Evolutionary conservation across 2,888 invertebrate genomes (phyloP), one percentile per base, ranked within the genome.

Genomic region (Hydroisotoma schaefferi): DNA sequence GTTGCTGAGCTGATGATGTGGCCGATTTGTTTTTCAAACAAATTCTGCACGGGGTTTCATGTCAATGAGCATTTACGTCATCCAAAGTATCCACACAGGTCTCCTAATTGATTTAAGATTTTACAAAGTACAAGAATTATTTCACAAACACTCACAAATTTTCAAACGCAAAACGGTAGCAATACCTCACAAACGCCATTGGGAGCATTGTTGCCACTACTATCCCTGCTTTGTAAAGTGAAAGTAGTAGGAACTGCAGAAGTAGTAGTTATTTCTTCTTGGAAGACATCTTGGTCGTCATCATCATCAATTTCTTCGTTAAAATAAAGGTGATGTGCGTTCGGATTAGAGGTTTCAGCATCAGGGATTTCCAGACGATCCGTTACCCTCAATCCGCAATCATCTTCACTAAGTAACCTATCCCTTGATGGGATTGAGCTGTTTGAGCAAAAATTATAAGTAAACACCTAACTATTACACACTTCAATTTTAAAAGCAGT

Each of bases 401-500:
- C 61, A 56, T 68, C 68, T 46, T 52, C 46, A 44, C 52, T 58
- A 51, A 61, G 57, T n/a, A 61, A 57, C 40, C 59, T 65, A 55
- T 68, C 62, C 48, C 60, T 57, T 37, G 65, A 66, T 48, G 67
- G 69, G 46, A 69, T 69, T 63, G 69, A 69, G 60, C 69, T 69
- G 28, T 29, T 33, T 20, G 12, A 55, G 28, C 26, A 47, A n/a
- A n/a, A n/a, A 61, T 27, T 20, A 40, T 52, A 23, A 49, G 15
- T 22, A 27, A 27, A 37, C 6, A 29, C 22, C 20, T 28, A 5
- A 22, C 33, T 46, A 33, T 10, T 10, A 33, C 8, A 33, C 8
- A 8, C 33, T 33, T 15, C n/a, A n/a, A 33, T 33, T 33, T 15
- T 15, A 4, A 5, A 40, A 10, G 15, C 33, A 33, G 15, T 33